Evolutionary conservation across 2,888 invertebrate species (phyloP), one percentile per base, ranked within the genome.

Genomic region (Pegoplata infirma): DNA sequence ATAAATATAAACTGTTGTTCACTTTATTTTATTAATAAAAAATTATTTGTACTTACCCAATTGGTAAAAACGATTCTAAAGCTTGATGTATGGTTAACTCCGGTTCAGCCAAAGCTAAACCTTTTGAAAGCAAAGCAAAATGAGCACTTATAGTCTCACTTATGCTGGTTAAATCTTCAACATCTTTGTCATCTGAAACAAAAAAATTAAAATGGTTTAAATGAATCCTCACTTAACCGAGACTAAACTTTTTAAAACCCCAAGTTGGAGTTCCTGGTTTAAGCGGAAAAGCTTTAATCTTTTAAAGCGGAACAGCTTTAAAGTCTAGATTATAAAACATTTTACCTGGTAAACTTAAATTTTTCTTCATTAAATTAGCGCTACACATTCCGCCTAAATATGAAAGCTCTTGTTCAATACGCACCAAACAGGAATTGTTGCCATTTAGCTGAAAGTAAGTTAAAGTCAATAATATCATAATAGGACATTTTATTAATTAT

Each of bases 371-470:
- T 4, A 98, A 92, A 84, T 96, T 94, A 10, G 97, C 94, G 14
- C 97, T 95, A 89, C 97, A 98, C 91, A 96, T 95, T 64, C 97
- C 97, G 2, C 97, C 98, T 28, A 97, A 91, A 90, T 96, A 96
- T 0, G 96, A 92, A 67, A 98, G 90, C 88, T 98, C 98, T 87
- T 95, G 95, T 90, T 98, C 98, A 74, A 98, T 90, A 80, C 95
- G 94, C 80, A 89, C 90, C 5, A 90, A 81, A 68, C 89, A 89
- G 21, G 89, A 88, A 69, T 89, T 90, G 59, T 85, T 86, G n/a
- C 85, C 84, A 83, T 86, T 88, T 32, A 88, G 82, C 89, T 89
- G 74, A 71, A 71, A 76, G 17, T 21, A 51, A 47, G 1, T 19
- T 51, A 32, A 49, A 58, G 8, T 44, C 19, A 16, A 10, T 6